phyloP scores from a whole-genome alignment of 1,140 invertebrate species.

The Eurytemora carolleeae region DNA sequence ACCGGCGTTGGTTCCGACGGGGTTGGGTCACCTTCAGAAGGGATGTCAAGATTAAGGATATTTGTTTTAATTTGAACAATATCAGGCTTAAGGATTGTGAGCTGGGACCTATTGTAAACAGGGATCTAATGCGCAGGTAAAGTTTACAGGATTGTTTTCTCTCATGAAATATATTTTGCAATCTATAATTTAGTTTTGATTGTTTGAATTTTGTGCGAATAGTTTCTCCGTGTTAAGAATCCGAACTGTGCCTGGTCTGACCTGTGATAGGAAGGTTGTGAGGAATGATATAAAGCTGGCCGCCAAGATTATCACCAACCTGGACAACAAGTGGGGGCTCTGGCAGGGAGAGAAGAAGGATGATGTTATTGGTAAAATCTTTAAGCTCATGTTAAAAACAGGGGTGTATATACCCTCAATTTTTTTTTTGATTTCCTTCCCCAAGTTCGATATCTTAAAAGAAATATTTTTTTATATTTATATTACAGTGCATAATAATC shows the following conservation, averaged over 20 bases:
- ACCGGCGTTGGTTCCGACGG: slow-evolving; percentile 77
- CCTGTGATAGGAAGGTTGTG: slow-evolving; percentile 70
- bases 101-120: slow-evolving; percentile 77
- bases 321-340: slow-evolving; percentile 53
- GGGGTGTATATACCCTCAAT: too few species aligned
- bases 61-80: slow-evolving; percentile 96
- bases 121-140: slow-evolving; percentile 54
- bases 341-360: slow-evolving; percentile 23
- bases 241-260: slow-evolving; percentile 74
- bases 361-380: not conserved
- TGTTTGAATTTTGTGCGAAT: too few species aligned
- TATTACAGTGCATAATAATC: too few species aligned
- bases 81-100: slow-evolving; percentile 78
- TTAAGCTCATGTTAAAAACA: slow-evolving; percentile 1
- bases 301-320: slow-evolving; percentile 80
- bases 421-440: too few species aligned
- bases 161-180: too few species aligned
- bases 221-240: too few species aligned
- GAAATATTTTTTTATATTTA: too few species aligned
- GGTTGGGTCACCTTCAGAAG: slow-evolving; percentile 96
- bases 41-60: slow-evolving; percentile 95
- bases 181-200: too few species aligned
- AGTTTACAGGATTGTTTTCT: too few species aligned
- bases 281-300: slow-evolving; percentile 78
- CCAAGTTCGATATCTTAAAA: too few species aligned